Evolutionary conservation across 2,888 invertebrate species (phyloP).

Genomic region (Agrochola circellaris): DNA sequence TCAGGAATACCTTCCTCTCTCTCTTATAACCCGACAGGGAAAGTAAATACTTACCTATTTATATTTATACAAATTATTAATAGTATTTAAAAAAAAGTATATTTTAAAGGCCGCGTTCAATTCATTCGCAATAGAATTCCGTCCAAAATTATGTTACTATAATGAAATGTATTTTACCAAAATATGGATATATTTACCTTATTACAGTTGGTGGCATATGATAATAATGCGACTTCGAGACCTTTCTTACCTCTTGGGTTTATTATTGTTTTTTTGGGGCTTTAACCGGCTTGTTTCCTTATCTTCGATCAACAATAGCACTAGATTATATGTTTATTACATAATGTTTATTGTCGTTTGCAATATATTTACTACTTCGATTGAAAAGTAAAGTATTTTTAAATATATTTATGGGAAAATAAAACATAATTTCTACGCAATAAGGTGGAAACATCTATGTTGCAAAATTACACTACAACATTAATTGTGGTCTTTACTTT

Average conservation of each 20-base stretch:
- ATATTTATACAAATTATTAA: constrained; percentile 61
- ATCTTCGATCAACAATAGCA: too few species aligned
- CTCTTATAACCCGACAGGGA: constrained; percentile 18
- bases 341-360: too few species aligned
- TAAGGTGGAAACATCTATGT: too few species aligned
- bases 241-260: constrained; percentile 23
- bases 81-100: constrained; percentile 36
- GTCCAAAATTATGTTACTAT: constrained; percentile 83
- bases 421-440: too few species aligned
- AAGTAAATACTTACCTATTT: constrained; percentile 48
- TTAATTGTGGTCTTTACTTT: too few species aligned
- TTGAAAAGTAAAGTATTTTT: too few species aligned
- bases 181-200: constrained; percentile 60
- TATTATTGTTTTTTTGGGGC: not conserved
- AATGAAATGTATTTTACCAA: constrained; percentile 54
- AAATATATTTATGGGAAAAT: too few species aligned
- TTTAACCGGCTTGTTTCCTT: constrained; percentile 5
- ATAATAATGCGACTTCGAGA: not conserved
- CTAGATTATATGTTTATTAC: too few species aligned
- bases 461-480: too few species aligned
- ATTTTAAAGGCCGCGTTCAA: constrained; percentile 60
- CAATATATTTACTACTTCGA: too few species aligned
- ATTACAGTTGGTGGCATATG: constrained; percentile 18
- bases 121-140: constrained; percentile 78
- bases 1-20: constrained; percentile 56